These are phyloP conservation scores for Drosophila tsacasi DNA, from an alignment of 1,140 invertebrate genomes.

Conservation along the genomic window DNA sequence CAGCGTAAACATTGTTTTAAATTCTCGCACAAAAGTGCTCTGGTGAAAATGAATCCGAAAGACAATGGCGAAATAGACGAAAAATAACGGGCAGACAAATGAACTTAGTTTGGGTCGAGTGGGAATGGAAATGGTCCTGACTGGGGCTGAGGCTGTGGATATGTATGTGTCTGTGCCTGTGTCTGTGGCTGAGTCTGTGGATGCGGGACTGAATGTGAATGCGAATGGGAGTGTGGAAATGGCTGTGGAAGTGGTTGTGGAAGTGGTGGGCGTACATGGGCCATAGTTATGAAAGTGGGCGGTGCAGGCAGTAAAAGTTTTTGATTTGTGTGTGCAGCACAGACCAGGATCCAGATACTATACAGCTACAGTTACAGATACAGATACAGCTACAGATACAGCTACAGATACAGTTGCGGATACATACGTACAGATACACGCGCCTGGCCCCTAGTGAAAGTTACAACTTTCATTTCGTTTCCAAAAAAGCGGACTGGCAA, in stretches of 20 bases:
- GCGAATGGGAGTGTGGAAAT: constrained; percentile 8
- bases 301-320: constrained; percentile 69
- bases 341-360: constrained; percentile 30
- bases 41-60: constrained; percentile 55
- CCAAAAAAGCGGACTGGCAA: background rate
- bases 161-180: background rate
- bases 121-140: constrained; percentile 30
- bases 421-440: constrained; percentile 19
- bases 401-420: constrained; percentile 1
- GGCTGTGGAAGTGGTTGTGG: constrained; percentile 3
- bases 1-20: constrained; percentile 77
- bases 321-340: constrained; percentile 73
- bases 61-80: constrained; percentile 45
- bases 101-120: constrained; percentile 56
- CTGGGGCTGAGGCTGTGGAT: constrained; percentile 1
- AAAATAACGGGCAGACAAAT: constrained; percentile 59
- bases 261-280: constrained; percentile 21
- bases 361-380: background rate
- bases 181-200: background rate
- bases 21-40: constrained; percentile 54
- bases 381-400: constrained; percentile 9
- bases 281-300: constrained; percentile 33
- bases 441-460: constrained; percentile 57
- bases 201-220: background rate
- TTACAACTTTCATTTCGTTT: constrained; percentile 73